phyloP scores from a whole-genome alignment of 2,888 invertebrate genomes.

The Phrixothrix hirtus region DNA sequence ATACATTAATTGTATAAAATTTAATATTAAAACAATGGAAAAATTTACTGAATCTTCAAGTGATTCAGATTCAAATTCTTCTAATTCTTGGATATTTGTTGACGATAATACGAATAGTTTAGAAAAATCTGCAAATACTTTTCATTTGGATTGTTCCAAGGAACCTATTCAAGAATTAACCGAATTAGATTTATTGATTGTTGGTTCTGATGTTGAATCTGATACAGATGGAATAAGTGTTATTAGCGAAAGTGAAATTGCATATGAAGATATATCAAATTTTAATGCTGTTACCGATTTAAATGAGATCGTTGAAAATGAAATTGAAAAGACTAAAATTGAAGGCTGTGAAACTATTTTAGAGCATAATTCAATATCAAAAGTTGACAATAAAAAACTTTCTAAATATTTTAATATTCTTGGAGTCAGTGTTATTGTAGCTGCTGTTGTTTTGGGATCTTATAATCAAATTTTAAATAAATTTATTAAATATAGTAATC shows the following conservation, averaged over 20 bases:
- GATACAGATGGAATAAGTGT: slow-evolving; percentile 38
- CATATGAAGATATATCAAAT: slow-evolving; percentile 6
- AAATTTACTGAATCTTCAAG: slow-evolving; percentile 19
- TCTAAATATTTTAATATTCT: slow-evolving; percentile 4
- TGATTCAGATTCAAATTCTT: slow-evolving; percentile 31
- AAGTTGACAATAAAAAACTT: slow-evolving; percentile 3
- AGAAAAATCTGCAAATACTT: slow-evolving; percentile 10
- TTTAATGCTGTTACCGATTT: not conserved
- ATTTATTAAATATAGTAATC: not conserved
- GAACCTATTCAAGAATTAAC: slow-evolving; percentile 30
- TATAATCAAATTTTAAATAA: slow-evolving; percentile 6
- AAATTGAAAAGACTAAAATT: not conserved
- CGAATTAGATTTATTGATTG: slow-evolving; percentile 20
- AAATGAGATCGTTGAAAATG: not conserved
- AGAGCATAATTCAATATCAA: not conserved
- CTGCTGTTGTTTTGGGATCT: slow-evolving; percentile 12
- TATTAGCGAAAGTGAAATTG: slow-evolving; percentile 36
- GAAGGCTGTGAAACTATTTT: not conserved
- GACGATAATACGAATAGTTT: slow-evolving; percentile 6
- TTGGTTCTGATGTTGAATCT: slow-evolving; percentile 27
- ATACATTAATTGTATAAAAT: too few relatives aligned
- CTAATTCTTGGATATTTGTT: slow-evolving; percentile 32
- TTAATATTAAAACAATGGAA: too few relatives aligned
- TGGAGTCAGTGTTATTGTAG: slow-evolving; percentile 12
- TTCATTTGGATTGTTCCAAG: slow-evolving; percentile 27